Percentiles rank a stretch among this genome's conserved stretches.
These are phyloP conservation scores for Hydropotes inermis DNA, from an alignment of 2,113 vertebrate genomes.

Conservation along the genomic window DNA sequence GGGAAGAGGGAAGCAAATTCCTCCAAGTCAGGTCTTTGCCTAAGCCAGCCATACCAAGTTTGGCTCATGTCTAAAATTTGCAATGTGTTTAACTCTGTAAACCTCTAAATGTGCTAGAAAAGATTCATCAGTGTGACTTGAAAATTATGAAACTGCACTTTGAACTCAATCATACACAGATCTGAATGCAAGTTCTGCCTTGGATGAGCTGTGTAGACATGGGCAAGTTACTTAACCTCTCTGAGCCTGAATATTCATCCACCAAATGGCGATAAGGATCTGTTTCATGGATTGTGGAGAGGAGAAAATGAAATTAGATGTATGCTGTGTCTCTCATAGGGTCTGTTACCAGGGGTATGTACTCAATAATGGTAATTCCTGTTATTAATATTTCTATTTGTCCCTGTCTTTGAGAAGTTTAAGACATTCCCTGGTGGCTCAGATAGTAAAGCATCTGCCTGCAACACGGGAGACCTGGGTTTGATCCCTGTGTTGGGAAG, in stretches of 20 bases:
- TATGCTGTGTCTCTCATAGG: neutral
- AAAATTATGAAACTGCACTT: neutral
- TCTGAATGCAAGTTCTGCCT: neutral
- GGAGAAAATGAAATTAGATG: neutral
- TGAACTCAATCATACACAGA: neutral
- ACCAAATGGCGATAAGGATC: neutral
- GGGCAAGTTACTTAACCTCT: neutral
- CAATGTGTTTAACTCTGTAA: neutral
- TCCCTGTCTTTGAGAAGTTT: neutral
- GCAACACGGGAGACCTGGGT: neutral
- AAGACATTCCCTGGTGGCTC: neutral
- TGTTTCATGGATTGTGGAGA: neutral
- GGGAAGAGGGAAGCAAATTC: neutral
- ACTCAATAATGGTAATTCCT: neutral
- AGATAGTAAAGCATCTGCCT: neutral
- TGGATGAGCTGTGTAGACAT: neutral
- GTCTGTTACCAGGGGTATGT: neutral
- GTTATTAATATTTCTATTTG: neutral
- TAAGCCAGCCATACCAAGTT: neutral
- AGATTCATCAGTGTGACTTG: neutral
- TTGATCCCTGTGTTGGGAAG: neutral
- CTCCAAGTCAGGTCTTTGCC: neutral
- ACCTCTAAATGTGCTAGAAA: neutral
- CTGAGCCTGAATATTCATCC: neutral
- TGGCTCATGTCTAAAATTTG: neutral